A percentile compares a stretch with the other conserved stretches of the same genome.
phyloP scores from a whole-genome alignment of 1,140 invertebrate genomes.

The Mamestra configurata region DNA sequence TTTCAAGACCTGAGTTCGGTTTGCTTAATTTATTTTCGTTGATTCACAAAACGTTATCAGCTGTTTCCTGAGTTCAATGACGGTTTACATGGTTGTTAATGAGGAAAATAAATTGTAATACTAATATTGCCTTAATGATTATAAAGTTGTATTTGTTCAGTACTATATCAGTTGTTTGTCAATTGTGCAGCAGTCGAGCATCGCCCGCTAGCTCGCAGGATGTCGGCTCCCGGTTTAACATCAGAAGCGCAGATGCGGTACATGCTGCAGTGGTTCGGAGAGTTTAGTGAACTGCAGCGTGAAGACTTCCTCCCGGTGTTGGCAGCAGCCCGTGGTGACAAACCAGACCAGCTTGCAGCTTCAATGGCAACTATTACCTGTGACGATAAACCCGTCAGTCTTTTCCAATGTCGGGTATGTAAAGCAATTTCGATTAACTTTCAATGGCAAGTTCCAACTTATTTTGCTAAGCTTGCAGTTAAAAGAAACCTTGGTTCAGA shows the following conservation, averaged over 20 bases:
- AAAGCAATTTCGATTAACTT: neutral
- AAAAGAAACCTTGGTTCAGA: neutral
- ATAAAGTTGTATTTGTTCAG: conserved; percentile 18
- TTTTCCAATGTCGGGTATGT: conserved; percentile 95
- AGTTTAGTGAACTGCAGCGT: conserved; percentile 96
- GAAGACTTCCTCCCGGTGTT: conserved; percentile 94
- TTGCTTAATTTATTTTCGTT: neutral
- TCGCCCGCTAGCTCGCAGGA: conserved; percentile 68
- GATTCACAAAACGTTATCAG: conserved; percentile 18
- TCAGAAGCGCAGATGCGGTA: conserved; percentile 93
- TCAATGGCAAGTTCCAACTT: neutral
- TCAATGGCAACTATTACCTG: conserved; percentile 91
- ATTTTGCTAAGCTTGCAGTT: neutral
- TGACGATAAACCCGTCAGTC: conserved; percentile 93
- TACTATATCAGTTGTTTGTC: neutral
- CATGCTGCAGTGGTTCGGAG: conserved; percentile 95
- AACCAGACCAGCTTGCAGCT: conserved; percentile 92
- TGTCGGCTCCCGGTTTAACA: conserved; percentile 86
- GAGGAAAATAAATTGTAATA: conserved; percentile 10
- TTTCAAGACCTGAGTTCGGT: conserved; percentile 4
- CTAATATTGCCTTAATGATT: conserved; percentile 12
- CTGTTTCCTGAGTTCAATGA: conserved; percentile 28
- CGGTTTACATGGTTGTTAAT: neutral
- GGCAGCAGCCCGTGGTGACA: conserved; percentile 88
- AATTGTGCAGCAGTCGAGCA: conserved; percentile 60